phyloP scores from a whole-genome alignment of 2,888 invertebrate genomes.

The Leptarthrus brevirostris region DNA sequence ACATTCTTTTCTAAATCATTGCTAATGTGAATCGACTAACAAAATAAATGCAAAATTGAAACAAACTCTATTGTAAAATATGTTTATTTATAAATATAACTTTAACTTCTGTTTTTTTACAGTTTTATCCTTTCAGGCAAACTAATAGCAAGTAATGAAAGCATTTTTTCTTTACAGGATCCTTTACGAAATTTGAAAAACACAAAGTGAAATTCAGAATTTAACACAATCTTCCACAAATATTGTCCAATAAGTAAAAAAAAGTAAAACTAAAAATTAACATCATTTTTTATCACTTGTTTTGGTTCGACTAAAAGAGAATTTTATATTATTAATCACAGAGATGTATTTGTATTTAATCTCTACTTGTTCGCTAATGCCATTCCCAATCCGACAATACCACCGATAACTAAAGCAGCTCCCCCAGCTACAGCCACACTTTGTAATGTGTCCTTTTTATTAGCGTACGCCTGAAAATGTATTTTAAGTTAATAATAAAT shows the following conservation, averaged over 20 bases:
- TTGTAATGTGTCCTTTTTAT: conserved; percentile 88
- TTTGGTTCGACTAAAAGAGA: conserved; percentile 43
- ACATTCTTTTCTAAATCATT: no score
- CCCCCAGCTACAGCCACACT: conserved; percentile 92
- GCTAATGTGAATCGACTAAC: no score
- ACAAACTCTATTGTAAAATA: not conserved
- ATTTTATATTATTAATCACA: conserved; percentile 25
- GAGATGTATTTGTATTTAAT: conserved; percentile 11
- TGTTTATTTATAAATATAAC: not conserved
- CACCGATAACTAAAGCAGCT: conserved; percentile 85
- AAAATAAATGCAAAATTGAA: no score
- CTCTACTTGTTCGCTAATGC: conserved; percentile 75
- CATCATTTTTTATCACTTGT: conserved; percentile 41
- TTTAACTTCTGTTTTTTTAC: not conserved
- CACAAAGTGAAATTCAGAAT: not conserved
- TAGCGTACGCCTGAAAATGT: conserved; percentile 75
- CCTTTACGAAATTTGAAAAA: not conserved
- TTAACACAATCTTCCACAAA: not conserved
- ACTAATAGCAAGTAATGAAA: not conserved
- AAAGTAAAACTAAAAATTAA: not conserved
- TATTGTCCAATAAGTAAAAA: not conserved
- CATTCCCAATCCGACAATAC: conserved; percentile 85
- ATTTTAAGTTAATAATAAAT: not conserved
- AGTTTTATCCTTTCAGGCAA: not conserved
- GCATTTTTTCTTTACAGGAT: not conserved